phyloP scores from a whole-genome alignment of 2,113 vertebrate species.

The Lagenorhynchus albirostris region DNA sequence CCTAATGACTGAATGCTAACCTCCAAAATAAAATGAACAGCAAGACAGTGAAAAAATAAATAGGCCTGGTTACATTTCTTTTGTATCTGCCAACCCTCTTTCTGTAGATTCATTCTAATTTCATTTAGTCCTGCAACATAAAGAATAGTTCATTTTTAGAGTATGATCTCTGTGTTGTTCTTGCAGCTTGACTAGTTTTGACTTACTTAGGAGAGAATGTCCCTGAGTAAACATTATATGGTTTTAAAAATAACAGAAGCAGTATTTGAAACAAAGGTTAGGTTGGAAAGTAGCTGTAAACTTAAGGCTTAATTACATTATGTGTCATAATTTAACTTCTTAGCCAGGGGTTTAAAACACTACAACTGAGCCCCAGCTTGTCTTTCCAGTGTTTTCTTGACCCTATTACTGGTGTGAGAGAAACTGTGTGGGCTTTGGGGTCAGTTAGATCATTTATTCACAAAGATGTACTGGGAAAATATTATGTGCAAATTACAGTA shows the following conservation, averaged over 20 bases:
- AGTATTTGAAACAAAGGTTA: conserved; percentile 66
- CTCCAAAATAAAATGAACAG: neutral
- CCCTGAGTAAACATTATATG: conserved; percentile 60
- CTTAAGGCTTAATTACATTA: conserved; percentile 56
- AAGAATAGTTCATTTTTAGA: neutral
- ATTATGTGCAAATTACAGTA: neutral
- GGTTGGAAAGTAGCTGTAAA: conserved; percentile 58
- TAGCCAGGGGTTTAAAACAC: conserved; percentile 48
- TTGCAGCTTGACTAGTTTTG: conserved; percentile 12
- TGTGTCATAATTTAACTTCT: conserved; percentile 51
- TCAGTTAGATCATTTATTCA: neutral
- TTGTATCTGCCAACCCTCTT: neutral
- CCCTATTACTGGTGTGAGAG: neutral
- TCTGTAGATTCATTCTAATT: conserved; percentile 18
- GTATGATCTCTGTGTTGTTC: conserved; percentile 17
- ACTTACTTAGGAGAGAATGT: conserved; percentile 47
- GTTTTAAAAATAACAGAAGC: conserved; percentile 67
- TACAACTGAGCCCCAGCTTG: conserved; percentile 1
- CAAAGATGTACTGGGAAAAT: neutral
- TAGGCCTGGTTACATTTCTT: neutral
- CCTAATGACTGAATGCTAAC: neutral
- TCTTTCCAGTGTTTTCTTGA: conserved; percentile 23
- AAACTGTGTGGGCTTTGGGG: neutral
- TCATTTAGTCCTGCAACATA: neutral
- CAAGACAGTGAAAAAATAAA: neutral